These are phyloP conservation scores for Acronicta aceris DNA, from an alignment of 2,888 invertebrate genomes.

Conservation along the genomic window DNA sequence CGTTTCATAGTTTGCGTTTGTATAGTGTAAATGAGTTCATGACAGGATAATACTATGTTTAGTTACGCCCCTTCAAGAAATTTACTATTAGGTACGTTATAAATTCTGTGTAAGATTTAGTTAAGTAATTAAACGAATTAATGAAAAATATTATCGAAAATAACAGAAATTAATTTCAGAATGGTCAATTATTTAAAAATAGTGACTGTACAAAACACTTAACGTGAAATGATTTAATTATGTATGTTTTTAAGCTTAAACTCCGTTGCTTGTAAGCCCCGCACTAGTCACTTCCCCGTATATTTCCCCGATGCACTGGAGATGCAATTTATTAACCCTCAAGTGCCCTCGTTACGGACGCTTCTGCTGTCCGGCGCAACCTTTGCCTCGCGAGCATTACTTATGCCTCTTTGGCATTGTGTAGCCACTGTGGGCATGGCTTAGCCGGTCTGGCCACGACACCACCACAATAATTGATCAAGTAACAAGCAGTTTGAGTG, in stretches of 20 bases:
- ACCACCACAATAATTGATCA: constrained; percentile 4
- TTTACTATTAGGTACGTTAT: background rate
- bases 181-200: background rate
- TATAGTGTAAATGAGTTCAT: background rate
- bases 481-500: too few species aligned
- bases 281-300: constrained; percentile 4
- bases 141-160: too few species aligned
- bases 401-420: constrained; percentile 14
- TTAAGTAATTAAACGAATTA: too few species aligned
- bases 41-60: background rate
- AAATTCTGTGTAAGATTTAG: too few species aligned
- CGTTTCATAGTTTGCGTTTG: constrained; percentile 1
- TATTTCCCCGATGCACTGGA: constrained; percentile 42
- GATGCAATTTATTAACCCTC: constrained; percentile 54
- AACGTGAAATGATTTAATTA: too few species aligned
- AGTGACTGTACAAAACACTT: too few species aligned
- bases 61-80: background rate
- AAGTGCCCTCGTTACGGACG: constrained; percentile 39
- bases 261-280: background rate
- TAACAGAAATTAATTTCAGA: too few species aligned
- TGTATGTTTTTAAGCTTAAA: too few species aligned
- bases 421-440: too few species aligned
- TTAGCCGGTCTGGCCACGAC: constrained; percentile 15
- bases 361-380: constrained; percentile 21
- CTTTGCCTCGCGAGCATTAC: constrained; percentile 26